Evolutionary conservation across 1,140 invertebrate genomes (phyloP), one percentile per base, ranked within the genome.

Genomic region (Formica exsecta): DNA sequence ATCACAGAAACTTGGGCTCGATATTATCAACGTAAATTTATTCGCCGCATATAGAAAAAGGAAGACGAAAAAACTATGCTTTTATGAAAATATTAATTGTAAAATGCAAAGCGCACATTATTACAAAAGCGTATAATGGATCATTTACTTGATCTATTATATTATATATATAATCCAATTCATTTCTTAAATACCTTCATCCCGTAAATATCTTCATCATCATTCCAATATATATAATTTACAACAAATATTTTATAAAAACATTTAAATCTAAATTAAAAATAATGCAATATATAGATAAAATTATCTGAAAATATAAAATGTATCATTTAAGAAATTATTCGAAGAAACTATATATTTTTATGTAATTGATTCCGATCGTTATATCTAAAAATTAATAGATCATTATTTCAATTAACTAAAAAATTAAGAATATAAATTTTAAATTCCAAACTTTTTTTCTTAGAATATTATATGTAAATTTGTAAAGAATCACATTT

Each of bases 1-100:
- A 54, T 44, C 38, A 38, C 22, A 70, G 64, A 80, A 22, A 80
- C 64, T 70, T 70, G 76, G 64, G 2, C 54, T 51, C 76, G 44
- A 79, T 68, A 68, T 25, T 5, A 66, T 70, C 62, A 36, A 44
- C 6, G 44, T 32, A 25, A 36, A 79, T 80, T 68, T 54, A 79
- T 79, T 80, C 38, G 16, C 9, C 44, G 29, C 41, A 29, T 19
- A 36, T n/a, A 36, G 19, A 54, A 57, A 32, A 51, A n/a, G 8
- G 8, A 68, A 5, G 32, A n/a, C 16, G 32, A 32, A 32, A 48
- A 54, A 36, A 3, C 19, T 38, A 19, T 38, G 19, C 38, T 51
- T 51, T 51, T 51, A 48, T 16, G 13, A 73, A 36, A 32, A n/a
- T 73, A 44, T 8, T 61, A 75, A 65, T 41, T 32, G 32, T n/a